Evolutionary conservation across 2,797 vertebrate species (phyloP).

Genomic region (Parotocinclus haroldoi): DNA sequence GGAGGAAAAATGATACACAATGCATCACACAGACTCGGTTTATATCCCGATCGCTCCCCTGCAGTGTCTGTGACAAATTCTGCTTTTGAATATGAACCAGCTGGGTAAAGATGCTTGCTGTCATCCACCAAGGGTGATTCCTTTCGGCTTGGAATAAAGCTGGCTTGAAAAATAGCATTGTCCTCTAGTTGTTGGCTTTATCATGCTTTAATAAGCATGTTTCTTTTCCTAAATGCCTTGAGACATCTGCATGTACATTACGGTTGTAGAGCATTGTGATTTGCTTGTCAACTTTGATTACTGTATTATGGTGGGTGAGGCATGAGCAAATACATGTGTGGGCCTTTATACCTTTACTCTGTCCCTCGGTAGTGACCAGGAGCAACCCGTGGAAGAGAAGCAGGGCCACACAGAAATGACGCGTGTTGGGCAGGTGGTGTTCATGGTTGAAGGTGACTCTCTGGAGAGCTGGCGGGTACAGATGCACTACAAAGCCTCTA

Average conservation of each 20-base stretch:
- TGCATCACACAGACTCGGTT: slow-evolving; percentile 29
- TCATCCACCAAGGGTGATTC: slow-evolving; percentile 24
- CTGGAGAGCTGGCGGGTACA: slow-evolving; percentile 58
- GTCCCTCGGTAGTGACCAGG: background rate
- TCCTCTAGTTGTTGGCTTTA: slow-evolving; percentile 66
- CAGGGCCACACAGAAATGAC: slow-evolving; percentile 42
- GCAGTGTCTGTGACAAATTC: slow-evolving; percentile 35
- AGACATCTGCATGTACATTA: slow-evolving; percentile 55
- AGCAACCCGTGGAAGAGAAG: slow-evolving; percentile 18
- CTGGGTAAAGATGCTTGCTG: slow-evolving; percentile 33
- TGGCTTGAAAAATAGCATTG: slow-evolving; percentile 68
- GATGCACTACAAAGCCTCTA: slow-evolving; percentile 53
- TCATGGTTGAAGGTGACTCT: slow-evolving; percentile 34
- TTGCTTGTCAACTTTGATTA: slow-evolving; percentile 61
- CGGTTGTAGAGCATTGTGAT: slow-evolving; percentile 58
- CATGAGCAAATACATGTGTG: slow-evolving; percentile 18
- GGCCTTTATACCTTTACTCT: slow-evolving; percentile 16
- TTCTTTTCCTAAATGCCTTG: slow-evolving; percentile 57
- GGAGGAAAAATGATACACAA: slow-evolving; percentile 29
- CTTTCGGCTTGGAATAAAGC: slow-evolving; percentile 25
- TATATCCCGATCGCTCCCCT: slow-evolving; percentile 33
- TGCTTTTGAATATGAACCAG: slow-evolving; percentile 38
- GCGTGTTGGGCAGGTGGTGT: slow-evolving; percentile 32
- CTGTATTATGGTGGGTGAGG: slow-evolving; percentile 52
- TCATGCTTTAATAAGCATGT: slow-evolving; percentile 55